Conservation (phyloP, 2,888 invertebrate species). For the Lacanobia wlatinum region DNA sequence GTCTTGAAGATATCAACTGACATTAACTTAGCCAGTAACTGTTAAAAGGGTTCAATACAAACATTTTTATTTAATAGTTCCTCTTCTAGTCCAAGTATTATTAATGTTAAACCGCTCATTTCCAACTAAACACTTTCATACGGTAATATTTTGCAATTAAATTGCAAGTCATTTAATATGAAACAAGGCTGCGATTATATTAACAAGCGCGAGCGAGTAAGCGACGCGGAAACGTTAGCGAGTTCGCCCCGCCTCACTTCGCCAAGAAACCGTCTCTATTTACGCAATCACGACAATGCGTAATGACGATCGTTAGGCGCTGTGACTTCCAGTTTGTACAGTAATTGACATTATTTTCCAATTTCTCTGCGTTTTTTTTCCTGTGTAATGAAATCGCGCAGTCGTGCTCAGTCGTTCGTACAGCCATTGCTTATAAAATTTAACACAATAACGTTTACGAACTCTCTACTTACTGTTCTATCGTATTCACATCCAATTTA, state of each 20-base stretch:
- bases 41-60: constrained; percentile 3
- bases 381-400: constrained; percentile 84
- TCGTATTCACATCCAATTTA: constrained; percentile 63
- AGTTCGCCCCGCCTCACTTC: constrained; percentile 81
- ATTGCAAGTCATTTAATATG: constrained; percentile 76
- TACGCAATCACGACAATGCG: constrained; percentile 88
- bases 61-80: constrained; percentile 37
- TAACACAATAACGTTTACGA: constrained; percentile 65
- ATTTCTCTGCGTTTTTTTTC: constrained; percentile 84
- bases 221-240: constrained; percentile 86
- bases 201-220: constrained; percentile 82
- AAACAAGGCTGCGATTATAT: constrained; percentile 80
- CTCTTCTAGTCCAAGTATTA: constrained; percentile 2
- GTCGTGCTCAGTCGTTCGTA: constrained; percentile 81
- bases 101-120: constrained; percentile 28
- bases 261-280: constrained; percentile 84
- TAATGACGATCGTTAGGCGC: constrained; percentile 88
- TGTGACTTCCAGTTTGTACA: constrained; percentile 79
- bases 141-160: constrained; percentile 66
- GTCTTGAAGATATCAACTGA: background rate
- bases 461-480: constrained; percentile 58
- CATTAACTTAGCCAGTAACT: constrained; percentile 4
- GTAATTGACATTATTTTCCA: constrained; percentile 90
- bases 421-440: constrained; percentile 66
- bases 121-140: constrained; percentile 21